A percentile compares a stretch with the other conserved stretches of the same genome.
Conservation (phyloP, 64 coral and sea anemone species). For the Trachythela sp. region DNA sequence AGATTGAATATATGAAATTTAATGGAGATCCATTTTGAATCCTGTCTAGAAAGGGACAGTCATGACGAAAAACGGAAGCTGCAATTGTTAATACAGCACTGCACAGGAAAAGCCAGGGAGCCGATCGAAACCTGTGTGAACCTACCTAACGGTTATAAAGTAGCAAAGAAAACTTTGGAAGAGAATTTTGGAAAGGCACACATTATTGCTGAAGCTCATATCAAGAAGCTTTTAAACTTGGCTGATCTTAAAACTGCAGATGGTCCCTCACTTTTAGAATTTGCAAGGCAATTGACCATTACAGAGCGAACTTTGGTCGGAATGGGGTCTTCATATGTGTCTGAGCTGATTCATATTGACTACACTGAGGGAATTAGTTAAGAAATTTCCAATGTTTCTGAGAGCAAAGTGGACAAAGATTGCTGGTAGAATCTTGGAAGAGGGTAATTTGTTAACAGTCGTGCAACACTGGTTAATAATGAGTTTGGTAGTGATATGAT, state of each 20-base stretch:
- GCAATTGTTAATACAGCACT: slow-evolving; percentile 57
- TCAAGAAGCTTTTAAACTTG: too few species aligned
- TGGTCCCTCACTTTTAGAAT: too few species aligned
- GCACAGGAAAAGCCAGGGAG: slow-evolving; percentile 42
- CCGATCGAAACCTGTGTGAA: slow-evolving; percentile 62
- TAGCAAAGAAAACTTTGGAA: slow-evolving; percentile 26
- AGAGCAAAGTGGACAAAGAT: slow-evolving; percentile 32
- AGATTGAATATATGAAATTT: slow-evolving; percentile 57
- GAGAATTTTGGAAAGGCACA: slow-evolving; percentile 50
- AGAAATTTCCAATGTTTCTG: slow-evolving; percentile 43
- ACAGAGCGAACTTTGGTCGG: slow-evolving; percentile 21
- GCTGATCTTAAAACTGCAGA: too few species aligned
- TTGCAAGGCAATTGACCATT: too few species aligned
- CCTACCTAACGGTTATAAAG: slow-evolving; percentile 32
- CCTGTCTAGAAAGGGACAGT: slow-evolving; percentile 53
- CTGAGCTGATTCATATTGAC: slow-evolving; percentile 36
- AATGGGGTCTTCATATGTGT: slow-evolving; percentile 24
- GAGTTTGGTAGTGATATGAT: slow-evolving; percentile 36
- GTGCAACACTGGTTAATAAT: slow-evolving; percentile 9
- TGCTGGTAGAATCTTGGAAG: slow-evolving; percentile 38
- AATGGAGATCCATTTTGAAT: slow-evolving; percentile 60
- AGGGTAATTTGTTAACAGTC: slow-evolving; percentile 24
- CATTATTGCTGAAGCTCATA: too few species aligned
- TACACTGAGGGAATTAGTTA: slow-evolving; percentile 28
- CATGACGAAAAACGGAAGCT: slow-evolving; percentile 34